Conservation (phyloP, 2,888 invertebrate genomes). For the Amphipoea oculea region DNA sequence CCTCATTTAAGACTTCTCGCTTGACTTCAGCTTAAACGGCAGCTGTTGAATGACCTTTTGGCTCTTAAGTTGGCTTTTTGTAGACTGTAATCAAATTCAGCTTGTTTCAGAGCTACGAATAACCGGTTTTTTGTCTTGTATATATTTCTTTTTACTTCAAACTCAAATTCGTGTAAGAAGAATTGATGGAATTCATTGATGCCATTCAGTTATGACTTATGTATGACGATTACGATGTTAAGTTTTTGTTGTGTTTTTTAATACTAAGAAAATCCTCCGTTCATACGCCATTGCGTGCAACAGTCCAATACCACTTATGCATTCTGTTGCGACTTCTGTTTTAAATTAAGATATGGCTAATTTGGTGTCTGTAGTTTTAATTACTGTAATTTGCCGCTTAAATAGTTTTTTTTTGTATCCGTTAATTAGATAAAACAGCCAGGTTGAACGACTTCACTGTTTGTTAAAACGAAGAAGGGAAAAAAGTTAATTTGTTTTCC, state of each 20-base stretch:
- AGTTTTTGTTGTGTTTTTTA: slow-evolving; percentile 42
- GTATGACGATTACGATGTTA: slow-evolving; percentile 19
- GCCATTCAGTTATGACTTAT: slow-evolving; percentile 1
- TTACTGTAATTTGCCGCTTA: slow-evolving; percentile 61
- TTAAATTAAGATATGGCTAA: slow-evolving; percentile 64
- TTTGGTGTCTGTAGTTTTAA: slow-evolving; percentile 68
- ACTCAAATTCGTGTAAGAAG: slow-evolving; percentile 1
- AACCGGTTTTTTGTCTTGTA: background rate
- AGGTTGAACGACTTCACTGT: slow-evolving; percentile 58
- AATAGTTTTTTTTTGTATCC: slow-evolving; percentile 61
- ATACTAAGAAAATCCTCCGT: slow-evolving; percentile 40
- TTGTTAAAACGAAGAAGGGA: slow-evolving; percentile 25
- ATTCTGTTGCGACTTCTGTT: slow-evolving; percentile 64
- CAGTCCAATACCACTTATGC: slow-evolving; percentile 55
- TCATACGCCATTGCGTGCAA: slow-evolving; percentile 66
- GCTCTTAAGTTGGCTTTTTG: slow-evolving; percentile 3
- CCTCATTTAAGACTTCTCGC: slow-evolving; percentile 31
- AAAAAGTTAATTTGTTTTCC: slow-evolving; percentile 55
- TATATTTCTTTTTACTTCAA: background rate
- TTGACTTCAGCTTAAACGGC: slow-evolving; percentile 30
- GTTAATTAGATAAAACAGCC: slow-evolving; percentile 60
- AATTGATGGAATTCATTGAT: slow-evolving; percentile 8
- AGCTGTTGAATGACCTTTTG: slow-evolving; percentile 28
- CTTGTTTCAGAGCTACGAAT: slow-evolving; percentile 1
- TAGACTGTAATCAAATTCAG: background rate